Evolutionary conservation across 1,140 invertebrate genomes (phyloP).

Genomic region (Palaemon carinicauda): DNA sequence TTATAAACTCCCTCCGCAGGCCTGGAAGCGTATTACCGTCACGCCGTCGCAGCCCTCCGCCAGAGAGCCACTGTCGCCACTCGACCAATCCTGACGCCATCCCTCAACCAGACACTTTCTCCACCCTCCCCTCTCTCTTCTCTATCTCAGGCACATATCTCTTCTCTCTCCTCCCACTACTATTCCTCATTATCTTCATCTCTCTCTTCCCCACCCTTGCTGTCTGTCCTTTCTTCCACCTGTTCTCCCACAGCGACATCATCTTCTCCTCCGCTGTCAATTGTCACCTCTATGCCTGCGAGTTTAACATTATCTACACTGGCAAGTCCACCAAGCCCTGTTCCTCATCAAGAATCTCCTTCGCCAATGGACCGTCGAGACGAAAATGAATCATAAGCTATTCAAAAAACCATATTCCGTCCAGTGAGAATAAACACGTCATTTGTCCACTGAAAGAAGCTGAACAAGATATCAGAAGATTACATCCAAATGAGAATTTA

Average conservation of each 20-base stretch:
- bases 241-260: background rate
- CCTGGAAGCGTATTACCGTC: conserved; percentile 62
- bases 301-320: conserved; percentile 8
- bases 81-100: conserved; percentile 11
- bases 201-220: background rate
- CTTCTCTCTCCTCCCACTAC: background rate
- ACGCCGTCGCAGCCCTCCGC: conserved; percentile 63
- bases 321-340: background rate
- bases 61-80: conserved; percentile 20
- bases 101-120: background rate
- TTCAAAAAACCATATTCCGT: background rate
- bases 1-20: background rate
- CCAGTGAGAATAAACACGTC: background rate
- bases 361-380: too few relatives aligned
- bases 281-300: background rate
- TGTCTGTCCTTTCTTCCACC: background rate
- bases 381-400: too few relatives aligned
- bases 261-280: background rate
- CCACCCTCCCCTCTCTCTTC: conserved; percentile 19
- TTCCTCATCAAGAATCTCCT: background rate
- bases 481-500: too few relatives aligned
- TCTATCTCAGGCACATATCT: conserved; percentile 4
- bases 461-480: too few relatives aligned
- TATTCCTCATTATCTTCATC: conserved; percentile 5
- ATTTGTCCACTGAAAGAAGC: too few relatives aligned